Evolutionary conservation across 2,888 invertebrate genomes (phyloP).

Genomic region (Agrypnus murinus): DNA sequence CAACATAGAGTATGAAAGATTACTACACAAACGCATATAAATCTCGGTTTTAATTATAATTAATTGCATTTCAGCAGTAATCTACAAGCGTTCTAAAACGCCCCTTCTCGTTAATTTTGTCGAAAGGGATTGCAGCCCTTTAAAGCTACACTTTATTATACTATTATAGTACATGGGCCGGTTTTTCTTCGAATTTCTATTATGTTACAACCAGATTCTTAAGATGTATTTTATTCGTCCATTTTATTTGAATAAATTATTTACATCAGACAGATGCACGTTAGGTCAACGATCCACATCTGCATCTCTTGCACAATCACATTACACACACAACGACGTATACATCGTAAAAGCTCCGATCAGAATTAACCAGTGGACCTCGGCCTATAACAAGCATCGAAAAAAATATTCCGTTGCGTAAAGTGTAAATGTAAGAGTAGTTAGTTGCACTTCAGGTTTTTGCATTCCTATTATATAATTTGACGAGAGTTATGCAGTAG

Average conservation of each 20-base stretch:
- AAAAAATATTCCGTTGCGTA: conserved; percentile 22
- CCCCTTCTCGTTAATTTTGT: too few relatives aligned
- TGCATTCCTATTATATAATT: conserved; percentile 23
- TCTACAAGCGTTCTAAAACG: too few relatives aligned
- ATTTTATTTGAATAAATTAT: conserved; percentile 35
- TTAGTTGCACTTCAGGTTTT: conserved; percentile 22
- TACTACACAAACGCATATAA: too few relatives aligned
- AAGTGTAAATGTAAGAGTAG: conserved; percentile 1
- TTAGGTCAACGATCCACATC: conserved; percentile 41
- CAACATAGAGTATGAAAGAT: too few relatives aligned
- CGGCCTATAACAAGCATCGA: conserved; percentile 29
- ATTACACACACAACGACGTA: neutral
- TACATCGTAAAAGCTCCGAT: conserved; percentile 22
- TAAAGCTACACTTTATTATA: too few relatives aligned
- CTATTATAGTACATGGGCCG: too few relatives aligned
- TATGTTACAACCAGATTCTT: neutral
- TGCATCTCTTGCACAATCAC: conserved; percentile 39
- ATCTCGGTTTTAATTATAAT: too few relatives aligned
- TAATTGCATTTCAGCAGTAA: too few relatives aligned
- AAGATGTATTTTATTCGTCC: conserved; percentile 22
- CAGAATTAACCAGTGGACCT: conserved; percentile 37
- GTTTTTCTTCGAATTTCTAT: too few relatives aligned
- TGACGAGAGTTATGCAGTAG: too few relatives aligned
- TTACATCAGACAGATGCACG: conserved; percentile 37
- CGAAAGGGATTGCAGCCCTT: too few relatives aligned